phyloP scores from a whole-genome alignment of 30 jellyfish, hydroid and myxozoan genomes.

The Pseudorhiza aurosa region DNA sequence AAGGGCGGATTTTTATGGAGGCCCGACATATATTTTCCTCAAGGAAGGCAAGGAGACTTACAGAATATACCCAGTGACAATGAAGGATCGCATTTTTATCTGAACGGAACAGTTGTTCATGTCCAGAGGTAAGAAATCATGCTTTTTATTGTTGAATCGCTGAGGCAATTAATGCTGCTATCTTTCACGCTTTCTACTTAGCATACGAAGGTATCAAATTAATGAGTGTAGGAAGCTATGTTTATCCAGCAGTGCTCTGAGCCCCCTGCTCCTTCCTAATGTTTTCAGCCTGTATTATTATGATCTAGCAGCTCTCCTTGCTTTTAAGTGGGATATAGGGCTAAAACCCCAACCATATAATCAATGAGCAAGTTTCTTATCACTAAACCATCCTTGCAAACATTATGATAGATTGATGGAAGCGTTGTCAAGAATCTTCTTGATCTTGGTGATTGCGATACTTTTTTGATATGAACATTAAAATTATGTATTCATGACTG shows the following conservation, averaged over 20 bases:
- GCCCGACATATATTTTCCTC: slow-evolving; percentile 64
- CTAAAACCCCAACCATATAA: no score
- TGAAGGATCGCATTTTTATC: slow-evolving; percentile 50
- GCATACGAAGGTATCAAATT: background rate
- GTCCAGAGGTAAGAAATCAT: slow-evolving; percentile 37
- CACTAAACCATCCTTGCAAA: no score
- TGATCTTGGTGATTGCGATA: no score
- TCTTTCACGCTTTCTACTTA: background rate
- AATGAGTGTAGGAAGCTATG: background rate
- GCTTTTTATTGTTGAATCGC: background rate
- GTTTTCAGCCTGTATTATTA: no score
- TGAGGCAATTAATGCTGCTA: no score
- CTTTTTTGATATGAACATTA: no score
- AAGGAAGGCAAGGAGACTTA: slow-evolving; percentile 54
- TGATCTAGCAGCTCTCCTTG: background rate
- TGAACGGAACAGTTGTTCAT: slow-evolving; percentile 69
- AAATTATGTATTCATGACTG: no score
- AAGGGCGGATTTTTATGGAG: slow-evolving; percentile 45
- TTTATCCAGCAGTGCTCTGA: background rate
- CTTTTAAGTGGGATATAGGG: no score
- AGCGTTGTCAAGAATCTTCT: no score
- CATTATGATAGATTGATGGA: no score
- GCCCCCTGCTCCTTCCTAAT: background rate
- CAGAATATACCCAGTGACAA: slow-evolving; percentile 51
- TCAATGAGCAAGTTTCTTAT: no score